A percentile compares a stretch with the other conserved stretches of the same genome.
Conservation (phyloP, 1,140 invertebrate genomes). For the Magallana angulata region DNA sequence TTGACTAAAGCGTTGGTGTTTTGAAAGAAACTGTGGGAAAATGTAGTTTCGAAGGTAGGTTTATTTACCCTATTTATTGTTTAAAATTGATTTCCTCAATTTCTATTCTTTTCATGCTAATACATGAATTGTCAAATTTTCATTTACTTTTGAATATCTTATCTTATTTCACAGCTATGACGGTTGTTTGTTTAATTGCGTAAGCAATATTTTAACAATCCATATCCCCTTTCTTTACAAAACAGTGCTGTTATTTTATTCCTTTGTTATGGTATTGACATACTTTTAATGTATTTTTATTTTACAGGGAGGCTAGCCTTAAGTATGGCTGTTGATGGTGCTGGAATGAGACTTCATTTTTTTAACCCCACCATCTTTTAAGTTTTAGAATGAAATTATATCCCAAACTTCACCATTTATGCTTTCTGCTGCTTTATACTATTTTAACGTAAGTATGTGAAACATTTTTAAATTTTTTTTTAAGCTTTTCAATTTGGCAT, state of each 20-base stretch:
- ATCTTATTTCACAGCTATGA: too few relatives aligned
- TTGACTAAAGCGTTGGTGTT: too few relatives aligned
- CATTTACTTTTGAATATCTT: too few relatives aligned
- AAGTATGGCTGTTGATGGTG: slow-evolving; percentile 22
- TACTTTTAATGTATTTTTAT: not conserved
- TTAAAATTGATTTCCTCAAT: too few relatives aligned
- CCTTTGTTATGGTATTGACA: not conserved
- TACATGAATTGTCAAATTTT: too few relatives aligned
- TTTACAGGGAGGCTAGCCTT: not conserved
- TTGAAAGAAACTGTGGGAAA: not conserved
- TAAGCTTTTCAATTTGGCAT: too few relatives aligned
- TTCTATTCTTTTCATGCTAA: too few relatives aligned
- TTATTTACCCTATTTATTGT: not conserved
- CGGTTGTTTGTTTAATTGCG: too few relatives aligned
- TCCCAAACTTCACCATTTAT: not conserved
- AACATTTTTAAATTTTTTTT: too few relatives aligned
- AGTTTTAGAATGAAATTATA: slow-evolving; percentile 11
- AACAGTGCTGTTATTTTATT: too few relatives aligned
- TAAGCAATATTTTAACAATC: too few relatives aligned
- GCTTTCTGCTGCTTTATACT: slow-evolving; percentile 15
- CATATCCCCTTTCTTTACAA: too few relatives aligned
- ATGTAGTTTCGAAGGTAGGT: not conserved
- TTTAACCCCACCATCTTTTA: not conserved
- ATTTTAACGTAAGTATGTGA: not conserved
- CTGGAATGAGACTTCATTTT: slow-evolving; percentile 23